Base-by-base conservation (phyloP, 1,140 invertebrate genomes). In the Saccostrea glomerata region DNA sequence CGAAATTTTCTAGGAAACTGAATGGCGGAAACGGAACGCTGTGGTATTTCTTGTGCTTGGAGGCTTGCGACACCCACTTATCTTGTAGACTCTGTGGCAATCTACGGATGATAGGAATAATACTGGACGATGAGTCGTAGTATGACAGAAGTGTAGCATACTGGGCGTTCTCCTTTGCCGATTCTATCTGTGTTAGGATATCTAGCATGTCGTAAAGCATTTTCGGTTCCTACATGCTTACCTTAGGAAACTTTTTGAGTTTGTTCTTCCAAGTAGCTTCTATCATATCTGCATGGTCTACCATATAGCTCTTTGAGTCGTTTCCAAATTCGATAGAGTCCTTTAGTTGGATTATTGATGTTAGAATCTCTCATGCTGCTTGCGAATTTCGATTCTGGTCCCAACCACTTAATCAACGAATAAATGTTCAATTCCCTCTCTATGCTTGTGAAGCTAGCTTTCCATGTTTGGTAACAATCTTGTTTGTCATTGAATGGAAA, bases 291-390 rank as follows among this genome's bases (percentile, higher is more conserved):
- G 85, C n/a, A n/a, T n/a, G n/a, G 85, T 55, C 13, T 83, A 9
- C 89, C 89, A 87, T 91, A 88, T 2, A 89, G 84, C 17, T 92
- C 87, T 13, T 92, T 89, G 11, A 92, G 63, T 36, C 89, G n/a
- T 40, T 89, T 58, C 91, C 88, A 90, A n/a, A 91, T 87, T 4
- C 83, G 60, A 83, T 88, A 54, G 5, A 89, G 56, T 30, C 86
- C 86, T 85, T 63, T 73, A 7, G 11, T 12, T 55, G 86, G 86
- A 40, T 90, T 47, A 36, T 63, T 84, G 9, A 20, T 55, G 23
- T 88, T 88, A 2, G 82, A 54, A 7, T 63, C 47, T 54, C 86
- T 89, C 1, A 90, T 47, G 56, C 66, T 90, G 5, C 83, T 17
- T 63, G 82, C 88, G 83, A 91, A 87, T 70, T 56, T 89, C 0